Evolutionary conservation across 2,797 vertebrate species (phyloP).

Genomic region (Champsocephalus esox): DNA sequence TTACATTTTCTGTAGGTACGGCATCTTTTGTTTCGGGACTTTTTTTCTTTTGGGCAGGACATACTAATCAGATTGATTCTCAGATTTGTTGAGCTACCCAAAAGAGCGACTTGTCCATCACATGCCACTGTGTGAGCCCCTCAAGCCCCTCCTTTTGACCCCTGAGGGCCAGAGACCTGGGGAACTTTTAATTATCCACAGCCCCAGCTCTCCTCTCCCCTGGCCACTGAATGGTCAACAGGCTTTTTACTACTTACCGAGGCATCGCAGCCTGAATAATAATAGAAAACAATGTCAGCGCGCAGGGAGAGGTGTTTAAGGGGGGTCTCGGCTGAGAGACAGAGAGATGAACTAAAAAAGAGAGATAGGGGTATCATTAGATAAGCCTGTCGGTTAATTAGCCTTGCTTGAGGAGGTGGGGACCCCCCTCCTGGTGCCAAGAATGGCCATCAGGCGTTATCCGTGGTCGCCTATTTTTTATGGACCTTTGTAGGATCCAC

Average conservation of each 20-base stretch:
- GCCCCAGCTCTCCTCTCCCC: constrained; percentile 78
- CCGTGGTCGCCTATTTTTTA: constrained; percentile 80
- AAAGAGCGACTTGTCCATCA: constrained; percentile 48
- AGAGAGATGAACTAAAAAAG: constrained; percentile 68
- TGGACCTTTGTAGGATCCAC: constrained; percentile 76
- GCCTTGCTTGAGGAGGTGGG: constrained; percentile 77
- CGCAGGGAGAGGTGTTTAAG: constrained; percentile 66
- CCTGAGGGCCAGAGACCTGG: constrained; percentile 87
- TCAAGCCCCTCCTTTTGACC: constrained; percentile 70
- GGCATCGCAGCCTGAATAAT: constrained; percentile 89
- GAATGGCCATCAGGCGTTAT: constrained; percentile 83
- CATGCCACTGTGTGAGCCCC: constrained; percentile 43
- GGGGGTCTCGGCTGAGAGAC: constrained; percentile 53
- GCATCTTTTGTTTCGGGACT: background rate
- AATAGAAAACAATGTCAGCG: constrained; percentile 88
- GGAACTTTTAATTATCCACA: constrained; percentile 96
- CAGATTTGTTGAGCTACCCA: constrained; percentile 23
- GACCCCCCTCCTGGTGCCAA: constrained; percentile 74
- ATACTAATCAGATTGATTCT: constrained; percentile 10
- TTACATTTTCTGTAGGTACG: background rate
- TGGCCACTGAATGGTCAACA: constrained; percentile 90
- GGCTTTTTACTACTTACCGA: constrained; percentile 89
- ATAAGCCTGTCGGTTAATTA: constrained; percentile 87
- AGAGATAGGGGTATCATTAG: constrained; percentile 82
- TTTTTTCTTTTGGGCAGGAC: background rate